phyloP scores from a whole-genome alignment of 2,113 vertebrate species.

The Clarias macrocephalus region DNA sequence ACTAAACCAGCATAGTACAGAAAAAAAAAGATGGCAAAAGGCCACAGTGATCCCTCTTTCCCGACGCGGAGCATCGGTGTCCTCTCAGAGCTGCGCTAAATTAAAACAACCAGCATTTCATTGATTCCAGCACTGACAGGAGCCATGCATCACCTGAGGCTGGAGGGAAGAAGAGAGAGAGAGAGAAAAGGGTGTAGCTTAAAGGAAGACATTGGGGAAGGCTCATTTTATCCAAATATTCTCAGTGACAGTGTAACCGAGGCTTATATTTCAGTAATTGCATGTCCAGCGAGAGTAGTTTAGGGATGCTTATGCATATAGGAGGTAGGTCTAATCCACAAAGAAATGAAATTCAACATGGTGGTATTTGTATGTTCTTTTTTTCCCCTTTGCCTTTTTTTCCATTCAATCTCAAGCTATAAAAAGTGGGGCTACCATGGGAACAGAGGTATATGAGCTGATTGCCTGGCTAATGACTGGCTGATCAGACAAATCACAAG shows the following conservation, averaged over 20 bases:
- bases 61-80: constrained; percentile 73
- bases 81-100: constrained; percentile 75
- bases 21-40: constrained; percentile 66
- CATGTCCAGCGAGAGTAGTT: constrained; percentile 21
- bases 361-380: constrained; percentile 12
- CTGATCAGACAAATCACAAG: constrained; percentile 55
- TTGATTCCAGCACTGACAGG: constrained; percentile 75
- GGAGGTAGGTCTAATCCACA: neutral
- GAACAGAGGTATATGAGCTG: constrained; percentile 50
- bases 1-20: constrained; percentile 46
- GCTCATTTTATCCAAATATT: constrained; percentile 14
- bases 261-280: constrained; percentile 14
- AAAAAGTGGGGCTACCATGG: constrained; percentile 29
- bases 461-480: constrained; percentile 55
- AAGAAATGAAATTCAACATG: constrained; percentile 39
- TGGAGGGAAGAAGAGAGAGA: constrained; percentile 13
- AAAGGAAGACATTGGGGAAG: constrained; percentile 2
- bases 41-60: constrained; percentile 76
- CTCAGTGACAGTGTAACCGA: neutral
- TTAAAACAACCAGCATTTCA: constrained; percentile 79
- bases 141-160: constrained; percentile 73
- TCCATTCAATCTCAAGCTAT: constrained; percentile 7
- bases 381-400: constrained; percentile 8
- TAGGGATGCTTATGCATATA: constrained; percentile 9
- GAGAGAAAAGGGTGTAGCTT: neutral